phyloP scores from a whole-genome alignment of 2,888 invertebrate species.

The Ligdia adustata region DNA sequence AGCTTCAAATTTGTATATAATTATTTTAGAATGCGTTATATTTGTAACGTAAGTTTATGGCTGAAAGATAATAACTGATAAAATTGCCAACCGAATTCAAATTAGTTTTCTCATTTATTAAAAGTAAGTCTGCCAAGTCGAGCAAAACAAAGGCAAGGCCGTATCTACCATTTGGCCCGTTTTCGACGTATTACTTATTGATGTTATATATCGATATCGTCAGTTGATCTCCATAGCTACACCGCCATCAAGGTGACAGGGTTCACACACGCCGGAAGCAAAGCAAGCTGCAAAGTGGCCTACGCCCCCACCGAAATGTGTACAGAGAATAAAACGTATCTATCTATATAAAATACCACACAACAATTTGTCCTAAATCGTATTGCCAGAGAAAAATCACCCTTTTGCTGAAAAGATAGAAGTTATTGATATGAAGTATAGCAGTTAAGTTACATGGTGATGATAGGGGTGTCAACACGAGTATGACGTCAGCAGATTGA shows the following conservation, averaged over 20 bases:
- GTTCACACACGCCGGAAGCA: conserved; percentile 73
- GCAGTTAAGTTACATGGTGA: conserved; percentile 6
- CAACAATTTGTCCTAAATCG: neutral
- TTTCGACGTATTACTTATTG: no score
- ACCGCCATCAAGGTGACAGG: conserved; percentile 61
- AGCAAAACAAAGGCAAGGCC: no score
- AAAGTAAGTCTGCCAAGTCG: no score
- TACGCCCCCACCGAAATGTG: conserved; percentile 41
- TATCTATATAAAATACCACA: conserved; percentile 22
- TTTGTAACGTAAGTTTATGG: no score
- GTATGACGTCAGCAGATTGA: conserved; percentile 58
- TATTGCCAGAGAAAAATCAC: conserved; percentile 19
- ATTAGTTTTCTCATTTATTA: no score
- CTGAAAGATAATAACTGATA: no score
- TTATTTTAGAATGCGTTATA: no score
- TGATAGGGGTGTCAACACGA: conserved; percentile 47
- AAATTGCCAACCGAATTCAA: no score
- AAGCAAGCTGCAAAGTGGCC: conserved; percentile 72
- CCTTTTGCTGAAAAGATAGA: conserved; percentile 12
- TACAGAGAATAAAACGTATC: conserved; percentile 37
- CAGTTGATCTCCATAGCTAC: conserved; percentile 69
- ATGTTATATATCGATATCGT: no score
- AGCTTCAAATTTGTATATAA: no score
- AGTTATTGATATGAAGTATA: neutral
- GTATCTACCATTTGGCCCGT: no score